Evolutionary conservation across 2,888 invertebrate species (phyloP).

Genomic region (Cataglyphis cursor): DNA sequence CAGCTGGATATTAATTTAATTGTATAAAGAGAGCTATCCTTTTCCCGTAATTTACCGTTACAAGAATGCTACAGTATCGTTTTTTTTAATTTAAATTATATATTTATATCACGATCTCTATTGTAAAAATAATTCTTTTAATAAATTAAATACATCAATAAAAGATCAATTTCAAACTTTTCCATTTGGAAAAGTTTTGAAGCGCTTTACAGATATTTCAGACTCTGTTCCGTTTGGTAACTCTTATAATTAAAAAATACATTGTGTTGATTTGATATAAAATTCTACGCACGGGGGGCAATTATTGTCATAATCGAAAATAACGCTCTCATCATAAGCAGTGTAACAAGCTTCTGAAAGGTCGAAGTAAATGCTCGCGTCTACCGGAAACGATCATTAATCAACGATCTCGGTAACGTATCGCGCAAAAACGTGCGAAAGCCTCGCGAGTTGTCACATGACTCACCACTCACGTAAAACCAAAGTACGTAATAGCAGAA

Average conservation of each 20-base stretch:
- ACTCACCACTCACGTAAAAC: conserved; percentile 63
- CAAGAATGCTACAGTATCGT: neutral
- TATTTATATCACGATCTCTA: neutral
- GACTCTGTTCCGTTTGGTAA: neutral
- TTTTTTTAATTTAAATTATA: neutral
- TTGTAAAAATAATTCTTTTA: neutral
- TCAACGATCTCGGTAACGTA: conserved; percentile 74
- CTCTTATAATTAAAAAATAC: conserved; percentile 26
- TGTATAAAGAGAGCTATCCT: conserved; percentile 54
- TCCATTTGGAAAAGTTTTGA: neutral
- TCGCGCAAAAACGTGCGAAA: conserved; percentile 81
- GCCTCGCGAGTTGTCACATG: conserved; percentile 70
- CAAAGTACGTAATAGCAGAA: conserved; percentile 56
- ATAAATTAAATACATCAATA: neutral
- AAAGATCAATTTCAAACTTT: neutral
- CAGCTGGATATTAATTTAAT: conserved; percentile 71
- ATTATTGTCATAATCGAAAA: conserved; percentile 45
- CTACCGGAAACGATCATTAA: conserved; percentile 79
- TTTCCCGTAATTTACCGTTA: neutral
- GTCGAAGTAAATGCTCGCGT: conserved; percentile 55
- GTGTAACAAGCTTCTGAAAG: conserved; percentile 30
- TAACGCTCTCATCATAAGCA: conserved; percentile 41
- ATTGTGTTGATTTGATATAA: neutral
- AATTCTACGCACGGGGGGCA: neutral
- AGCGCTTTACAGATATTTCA: neutral